Evolutionary conservation across 2,888 invertebrate genomes (phyloP).

Genomic region (Tuta absoluta): DNA sequence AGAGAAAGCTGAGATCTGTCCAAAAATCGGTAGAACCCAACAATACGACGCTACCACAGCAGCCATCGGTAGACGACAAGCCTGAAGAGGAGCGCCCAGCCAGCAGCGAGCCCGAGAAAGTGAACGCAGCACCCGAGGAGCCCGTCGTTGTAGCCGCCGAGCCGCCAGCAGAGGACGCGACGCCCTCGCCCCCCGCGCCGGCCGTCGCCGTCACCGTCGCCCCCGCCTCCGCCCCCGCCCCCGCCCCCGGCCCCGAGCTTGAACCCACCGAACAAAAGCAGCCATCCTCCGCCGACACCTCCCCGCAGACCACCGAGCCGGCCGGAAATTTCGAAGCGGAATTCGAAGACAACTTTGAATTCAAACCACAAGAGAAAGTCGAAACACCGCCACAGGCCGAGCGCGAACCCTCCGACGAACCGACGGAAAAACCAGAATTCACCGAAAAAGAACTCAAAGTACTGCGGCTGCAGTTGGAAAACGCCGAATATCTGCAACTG

Average conservation of each 20-base stretch:
- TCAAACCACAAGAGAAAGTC: constrained; percentile 50
- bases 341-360: constrained; percentile 54
- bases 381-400: constrained; percentile 49
- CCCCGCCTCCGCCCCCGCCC: not conserved
- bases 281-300: constrained; percentile 35
- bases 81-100: constrained; percentile 42
- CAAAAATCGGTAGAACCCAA: constrained; percentile 80
- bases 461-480: constrained; percentile 83
- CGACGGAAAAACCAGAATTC: constrained; percentile 75
- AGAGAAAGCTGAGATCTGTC: constrained; percentile 86
- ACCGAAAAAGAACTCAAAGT: constrained; percentile 81
- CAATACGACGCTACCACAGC: constrained; percentile 44
- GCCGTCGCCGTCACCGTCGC: not conserved
- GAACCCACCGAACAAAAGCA: constrained; percentile 41
- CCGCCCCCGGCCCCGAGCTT: not conserved
- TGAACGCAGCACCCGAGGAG: constrained; percentile 26
- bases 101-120: constrained; percentile 22
- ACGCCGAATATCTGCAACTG: constrained; percentile 84
- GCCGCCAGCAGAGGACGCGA: constrained; percentile 23
- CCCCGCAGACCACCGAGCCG: constrained; percentile 43
- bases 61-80: constrained; percentile 66
- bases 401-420: constrained; percentile 39
- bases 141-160: constrained; percentile 27
- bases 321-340: constrained; percentile 56
- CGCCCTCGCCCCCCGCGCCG: not conserved